Percentiles rank a stretch among this genome's conserved stretches.
Conservation (phyloP, 2,797 vertebrate genomes). For the Peromyscus aztecus region DNA sequence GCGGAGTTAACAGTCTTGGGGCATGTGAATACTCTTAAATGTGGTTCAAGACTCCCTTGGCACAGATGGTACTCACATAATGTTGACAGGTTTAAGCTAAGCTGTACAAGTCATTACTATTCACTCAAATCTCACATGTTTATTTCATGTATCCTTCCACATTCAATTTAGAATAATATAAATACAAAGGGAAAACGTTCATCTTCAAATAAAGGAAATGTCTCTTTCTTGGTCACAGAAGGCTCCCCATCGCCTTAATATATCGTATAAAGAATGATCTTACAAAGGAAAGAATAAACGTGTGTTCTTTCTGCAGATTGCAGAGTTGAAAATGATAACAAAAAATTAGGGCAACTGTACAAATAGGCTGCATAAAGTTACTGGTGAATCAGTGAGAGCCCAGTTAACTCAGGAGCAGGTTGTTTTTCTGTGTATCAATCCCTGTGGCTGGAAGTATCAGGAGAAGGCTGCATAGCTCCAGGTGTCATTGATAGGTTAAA, state of each 20-base stretch:
- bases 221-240: neutral
- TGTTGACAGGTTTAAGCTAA: neutral
- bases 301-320: slow-evolving; percentile 24
- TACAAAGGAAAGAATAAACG: neutral
- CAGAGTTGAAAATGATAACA: slow-evolving; percentile 35
- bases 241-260: too few relatives aligned
- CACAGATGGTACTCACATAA: neutral
- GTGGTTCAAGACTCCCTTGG: too few relatives aligned
- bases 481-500: neutral
- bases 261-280: neutral
- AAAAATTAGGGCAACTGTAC: neutral
- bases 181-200: neutral
- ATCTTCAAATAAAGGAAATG: neutral
- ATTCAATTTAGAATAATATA: neutral
- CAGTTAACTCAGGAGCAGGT: neutral
- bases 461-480: neutral
- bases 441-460: neutral
- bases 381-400: slow-evolving; percentile 1
- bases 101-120: neutral
- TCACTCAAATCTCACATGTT: neutral
- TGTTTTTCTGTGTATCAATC: slow-evolving; percentile 24
- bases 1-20: neutral
- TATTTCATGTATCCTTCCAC: neutral
- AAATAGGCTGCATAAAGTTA: slow-evolving; percentile 34
- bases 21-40: neutral